These are phyloP conservation scores for Drosophila rufa DNA, from an alignment of 1,140 invertebrate genomes.

Conservation along the genomic window DNA sequence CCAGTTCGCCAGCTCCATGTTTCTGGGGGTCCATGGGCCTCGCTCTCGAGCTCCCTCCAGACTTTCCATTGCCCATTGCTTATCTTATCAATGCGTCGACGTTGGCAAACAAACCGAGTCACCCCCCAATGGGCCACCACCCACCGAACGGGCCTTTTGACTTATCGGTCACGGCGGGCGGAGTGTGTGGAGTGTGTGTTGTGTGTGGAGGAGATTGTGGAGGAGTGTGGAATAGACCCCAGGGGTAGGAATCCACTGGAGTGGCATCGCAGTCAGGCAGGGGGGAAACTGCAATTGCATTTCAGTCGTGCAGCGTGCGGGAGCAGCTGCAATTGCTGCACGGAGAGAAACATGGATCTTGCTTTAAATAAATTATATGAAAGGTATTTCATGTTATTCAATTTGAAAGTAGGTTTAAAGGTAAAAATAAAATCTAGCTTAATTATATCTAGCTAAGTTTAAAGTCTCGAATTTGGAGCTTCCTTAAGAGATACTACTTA, in stretches of 20 bases:
- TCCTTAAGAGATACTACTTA: no score
- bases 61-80: constrained; percentile 48
- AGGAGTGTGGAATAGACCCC: constrained; percentile 2
- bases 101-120: constrained; percentile 57
- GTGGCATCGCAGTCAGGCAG: not conserved
- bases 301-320: constrained; percentile 2
- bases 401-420: not conserved
- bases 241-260: not conserved
- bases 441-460: no score
- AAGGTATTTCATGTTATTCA: not conserved
- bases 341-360: not conserved
- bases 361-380: not conserved
- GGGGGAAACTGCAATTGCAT: constrained; percentile 31
- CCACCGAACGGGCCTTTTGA: constrained; percentile 31
- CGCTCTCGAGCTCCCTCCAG: not conserved
- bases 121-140: constrained; percentile 38
- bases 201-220: not conserved
- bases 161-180: constrained; percentile 62
- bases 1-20: constrained; percentile 16
- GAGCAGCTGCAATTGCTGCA: constrained; percentile 33
- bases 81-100: constrained; percentile 72
- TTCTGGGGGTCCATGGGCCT: constrained; percentile 21
- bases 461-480: no score
- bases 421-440: no score
- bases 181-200: constrained; percentile 5